Base-by-base conservation (phyloP, 2,888 invertebrate genomes). In the Salticus scenicus region DNA sequence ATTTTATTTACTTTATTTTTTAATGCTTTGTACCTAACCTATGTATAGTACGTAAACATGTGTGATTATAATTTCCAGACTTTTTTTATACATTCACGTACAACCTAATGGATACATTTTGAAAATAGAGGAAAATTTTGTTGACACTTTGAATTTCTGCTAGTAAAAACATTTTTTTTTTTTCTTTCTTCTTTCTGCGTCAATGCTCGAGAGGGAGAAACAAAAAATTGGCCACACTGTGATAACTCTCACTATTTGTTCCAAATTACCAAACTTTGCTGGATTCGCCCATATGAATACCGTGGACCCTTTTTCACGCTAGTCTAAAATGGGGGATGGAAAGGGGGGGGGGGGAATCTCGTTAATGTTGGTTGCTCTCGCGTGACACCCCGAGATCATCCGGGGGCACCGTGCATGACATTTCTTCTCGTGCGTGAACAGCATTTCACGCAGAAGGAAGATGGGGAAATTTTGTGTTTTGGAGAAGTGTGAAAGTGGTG, bases 361-460 rank as follows among this genome's bases (percentile, higher is more conserved):
- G 86, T 80, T 85, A 85, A 66, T 71, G 80, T 80, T 80, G 84
- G 78, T 57, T 37, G 84, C 77, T 84, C 84, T 78, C 78, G 71
- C 80, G 86, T 80, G 75, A 80, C 75, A n/a, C 75, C 20, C 73
- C 33, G 66, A 71, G 71, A 86, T 80, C 75, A 86, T 86, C 80
- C 83, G 76, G 20, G 70, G 57, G 51, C 71, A 71, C 33, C 33
- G 66, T 64, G 80, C 67, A 57, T 80, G 73, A 80, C 80, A 37
- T 28, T 69, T 73, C 41, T 31, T 31, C 69, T 80, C 73, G 66
- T 73, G 67, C 71, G 67, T 57, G 57, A 24, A 57, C 57, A 12
- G 57, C 57, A 57, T 57, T 57, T 57, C 57, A 57, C 57, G 57
- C 57, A 57, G 57, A 12, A 24, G 17, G 17, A 57, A 24, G 24